Percentiles rank a stretch among this genome's conserved stretches.
Conservation (phyloP, 2,888 invertebrate species). For the Aleiodes leptofemur region DNA sequence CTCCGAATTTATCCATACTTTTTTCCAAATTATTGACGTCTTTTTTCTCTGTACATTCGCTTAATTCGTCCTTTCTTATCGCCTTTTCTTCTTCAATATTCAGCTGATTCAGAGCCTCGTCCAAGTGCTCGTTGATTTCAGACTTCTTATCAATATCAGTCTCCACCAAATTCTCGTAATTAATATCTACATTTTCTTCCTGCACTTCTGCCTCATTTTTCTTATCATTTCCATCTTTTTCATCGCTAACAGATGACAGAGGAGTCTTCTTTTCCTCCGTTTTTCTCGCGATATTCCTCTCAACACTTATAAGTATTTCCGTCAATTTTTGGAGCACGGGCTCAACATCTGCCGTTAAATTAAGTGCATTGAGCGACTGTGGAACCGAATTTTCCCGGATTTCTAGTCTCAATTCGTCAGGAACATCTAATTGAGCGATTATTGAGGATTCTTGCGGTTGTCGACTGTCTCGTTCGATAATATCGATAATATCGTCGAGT, state of each 20-base stretch:
- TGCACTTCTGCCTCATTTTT: slow-evolving; percentile 41
- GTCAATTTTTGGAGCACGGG: slow-evolving; percentile 55
- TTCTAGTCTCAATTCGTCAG: slow-evolving; percentile 29
- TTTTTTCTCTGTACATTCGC: neutral
- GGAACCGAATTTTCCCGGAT: slow-evolving; percentile 41
- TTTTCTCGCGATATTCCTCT: slow-evolving; percentile 52
- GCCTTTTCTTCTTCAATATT: neutral
- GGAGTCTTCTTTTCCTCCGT: slow-evolving; percentile 33
- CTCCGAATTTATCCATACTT: neutral
- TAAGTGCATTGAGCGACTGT: slow-evolving; percentile 46
- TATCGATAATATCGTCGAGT: slow-evolving; percentile 61
- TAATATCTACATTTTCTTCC: slow-evolving; percentile 38
- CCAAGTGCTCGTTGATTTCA: slow-evolving; percentile 12
- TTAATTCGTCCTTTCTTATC: no score
- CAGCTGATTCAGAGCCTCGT: slow-evolving; percentile 2
- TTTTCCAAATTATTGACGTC: neutral
- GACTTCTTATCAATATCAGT: slow-evolving; percentile 25
- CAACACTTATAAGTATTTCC: slow-evolving; percentile 54
- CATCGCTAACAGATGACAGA: slow-evolving; percentile 40
- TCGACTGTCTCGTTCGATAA: slow-evolving; percentile 58
- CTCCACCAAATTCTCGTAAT: slow-evolving; percentile 1
- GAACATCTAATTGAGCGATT: neutral
- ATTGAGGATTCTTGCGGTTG: slow-evolving; percentile 9
- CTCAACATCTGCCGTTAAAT: slow-evolving; percentile 55
- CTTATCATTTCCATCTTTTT: slow-evolving; percentile 16